These are phyloP conservation scores for Podarcis lilfordi DNA, from an alignment of 2,797 vertebrate species.

Conservation along the genomic window DNA sequence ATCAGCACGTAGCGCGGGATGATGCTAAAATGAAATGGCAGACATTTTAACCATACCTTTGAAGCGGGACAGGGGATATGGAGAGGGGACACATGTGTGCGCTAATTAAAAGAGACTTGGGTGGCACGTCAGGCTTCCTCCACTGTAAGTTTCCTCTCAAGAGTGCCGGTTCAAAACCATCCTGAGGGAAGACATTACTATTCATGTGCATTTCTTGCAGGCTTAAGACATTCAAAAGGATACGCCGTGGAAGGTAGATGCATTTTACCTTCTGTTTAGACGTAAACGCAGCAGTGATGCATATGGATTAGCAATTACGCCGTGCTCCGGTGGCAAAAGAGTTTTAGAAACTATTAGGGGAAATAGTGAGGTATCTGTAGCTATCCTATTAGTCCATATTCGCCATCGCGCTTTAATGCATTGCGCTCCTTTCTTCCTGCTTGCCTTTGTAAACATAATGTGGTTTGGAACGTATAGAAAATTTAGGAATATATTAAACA, in stretches of 20 bases:
- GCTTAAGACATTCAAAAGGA: conserved; percentile 59
- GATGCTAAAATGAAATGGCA: conserved; percentile 84
- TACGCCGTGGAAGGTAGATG: conserved; percentile 61
- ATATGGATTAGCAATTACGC: conserved; percentile 53
- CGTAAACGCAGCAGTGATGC: conserved; percentile 61
- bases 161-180: conserved; percentile 61
- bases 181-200: conserved; percentile 61
- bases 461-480: conserved; percentile 48
- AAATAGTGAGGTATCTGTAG: conserved; percentile 33
- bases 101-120: conserved; percentile 81
- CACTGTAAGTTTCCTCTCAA: conserved; percentile 62
- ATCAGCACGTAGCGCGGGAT: conserved; percentile 75
- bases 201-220: conserved; percentile 66
- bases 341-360: conserved; percentile 46
- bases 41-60: conserved; percentile 74
- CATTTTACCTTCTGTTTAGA: conserved; percentile 66
- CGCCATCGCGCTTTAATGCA: conserved; percentile 18
- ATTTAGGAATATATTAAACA: conserved; percentile 46
- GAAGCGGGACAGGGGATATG: conserved; percentile 48
- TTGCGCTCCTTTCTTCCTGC: conserved; percentile 18
- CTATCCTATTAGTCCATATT: conserved; percentile 29
- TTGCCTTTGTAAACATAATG: conserved; percentile 40
- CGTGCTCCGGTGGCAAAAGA: conserved; percentile 36
- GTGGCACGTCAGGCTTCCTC: conserved; percentile 71
- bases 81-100: conserved; percentile 59